Conservation (phyloP, 2,888 invertebrate genomes). For the Andrena camellia region DNA sequence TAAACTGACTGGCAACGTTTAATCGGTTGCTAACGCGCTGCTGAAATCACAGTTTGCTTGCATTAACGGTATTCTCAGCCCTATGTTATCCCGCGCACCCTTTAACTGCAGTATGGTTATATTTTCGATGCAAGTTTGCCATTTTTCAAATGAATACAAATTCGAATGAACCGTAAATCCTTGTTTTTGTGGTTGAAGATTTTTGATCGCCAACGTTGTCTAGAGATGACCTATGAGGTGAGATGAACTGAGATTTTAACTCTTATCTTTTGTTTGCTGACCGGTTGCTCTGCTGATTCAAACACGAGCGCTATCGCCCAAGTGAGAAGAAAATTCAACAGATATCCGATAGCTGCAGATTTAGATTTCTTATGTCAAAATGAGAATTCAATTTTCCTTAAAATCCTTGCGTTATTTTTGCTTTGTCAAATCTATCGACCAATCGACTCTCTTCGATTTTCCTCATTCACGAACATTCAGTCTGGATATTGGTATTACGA, state of each 20-base stretch:
- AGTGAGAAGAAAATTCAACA: no score
- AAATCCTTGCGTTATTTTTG: constrained; percentile 67
- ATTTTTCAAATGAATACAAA: constrained; percentile 4
- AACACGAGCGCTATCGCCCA: no score
- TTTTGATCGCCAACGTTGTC: background rate
- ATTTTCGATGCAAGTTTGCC: background rate
- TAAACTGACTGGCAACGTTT: constrained; percentile 48
- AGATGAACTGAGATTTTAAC: no score
- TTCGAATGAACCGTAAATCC: background rate
- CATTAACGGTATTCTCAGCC: background rate
- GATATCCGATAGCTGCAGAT: no score
- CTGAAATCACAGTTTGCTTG: constrained; percentile 15
- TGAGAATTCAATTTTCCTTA: constrained; percentile 41
- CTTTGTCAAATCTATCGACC: constrained; percentile 64
- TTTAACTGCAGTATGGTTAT: background rate
- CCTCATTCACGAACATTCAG: constrained; percentile 50
- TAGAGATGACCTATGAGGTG: no score
- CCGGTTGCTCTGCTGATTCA: no score
- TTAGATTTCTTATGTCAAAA: background rate
- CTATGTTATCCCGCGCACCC: background rate
- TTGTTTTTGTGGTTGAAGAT: background rate
- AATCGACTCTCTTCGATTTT: constrained; percentile 52
- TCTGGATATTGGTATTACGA: constrained; percentile 16
- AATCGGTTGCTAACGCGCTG: constrained; percentile 27
- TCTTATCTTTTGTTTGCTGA: no score